Percentiles rank a stretch among this genome's conserved stretches.
Evolutionary conservation across 2,888 invertebrate genomes (phyloP).

Genomic region (Pomacea canaliculata): DNA sequence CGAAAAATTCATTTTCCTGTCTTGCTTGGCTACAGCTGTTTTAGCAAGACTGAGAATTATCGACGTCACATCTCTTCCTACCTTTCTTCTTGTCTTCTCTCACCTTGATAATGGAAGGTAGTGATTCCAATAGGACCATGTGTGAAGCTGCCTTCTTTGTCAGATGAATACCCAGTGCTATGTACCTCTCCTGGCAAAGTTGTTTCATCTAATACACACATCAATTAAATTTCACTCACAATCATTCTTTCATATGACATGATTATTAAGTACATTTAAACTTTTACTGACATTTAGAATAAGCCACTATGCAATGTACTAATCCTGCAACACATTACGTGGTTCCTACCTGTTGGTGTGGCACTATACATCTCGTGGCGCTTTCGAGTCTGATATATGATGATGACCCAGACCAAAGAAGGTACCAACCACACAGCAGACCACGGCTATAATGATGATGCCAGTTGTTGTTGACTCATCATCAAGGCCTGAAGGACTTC

Average conservation of each 20-base stretch:
- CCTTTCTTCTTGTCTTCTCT: constrained; percentile 1
- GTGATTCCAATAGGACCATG: constrained; percentile 42
- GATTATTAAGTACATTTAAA: too few relatives aligned
- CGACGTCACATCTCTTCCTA: too few relatives aligned
- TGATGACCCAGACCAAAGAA: constrained; percentile 92
- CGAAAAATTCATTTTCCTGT: too few relatives aligned
- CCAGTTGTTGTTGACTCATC: constrained; percentile 82
- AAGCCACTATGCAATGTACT: too few relatives aligned
- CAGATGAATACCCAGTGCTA: constrained; percentile 59
- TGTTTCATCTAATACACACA: constrained; percentile 51
- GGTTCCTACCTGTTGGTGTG: constrained; percentile 56
- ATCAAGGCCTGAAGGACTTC: constrained; percentile 70
- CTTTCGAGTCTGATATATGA: constrained; percentile 87
- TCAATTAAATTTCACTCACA: too few relatives aligned
- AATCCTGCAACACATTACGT: neutral
- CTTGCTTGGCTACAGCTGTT: too few relatives aligned
- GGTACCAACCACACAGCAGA: constrained; percentile 91
- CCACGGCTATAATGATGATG: constrained; percentile 89
- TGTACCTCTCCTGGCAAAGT: constrained; percentile 63
- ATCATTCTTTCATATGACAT: too few relatives aligned
- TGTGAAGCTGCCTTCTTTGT: constrained; percentile 57
- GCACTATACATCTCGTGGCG: constrained; percentile 65
- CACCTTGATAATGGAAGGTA: constrained; percentile 42
- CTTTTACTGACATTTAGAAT: too few relatives aligned
- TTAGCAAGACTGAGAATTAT: too few relatives aligned